Evolutionary conservation across 2,797 vertebrate genomes (phyloP), one percentile per base, ranked within the genome.

Genomic region (Erethizon dorsatum): DNA sequence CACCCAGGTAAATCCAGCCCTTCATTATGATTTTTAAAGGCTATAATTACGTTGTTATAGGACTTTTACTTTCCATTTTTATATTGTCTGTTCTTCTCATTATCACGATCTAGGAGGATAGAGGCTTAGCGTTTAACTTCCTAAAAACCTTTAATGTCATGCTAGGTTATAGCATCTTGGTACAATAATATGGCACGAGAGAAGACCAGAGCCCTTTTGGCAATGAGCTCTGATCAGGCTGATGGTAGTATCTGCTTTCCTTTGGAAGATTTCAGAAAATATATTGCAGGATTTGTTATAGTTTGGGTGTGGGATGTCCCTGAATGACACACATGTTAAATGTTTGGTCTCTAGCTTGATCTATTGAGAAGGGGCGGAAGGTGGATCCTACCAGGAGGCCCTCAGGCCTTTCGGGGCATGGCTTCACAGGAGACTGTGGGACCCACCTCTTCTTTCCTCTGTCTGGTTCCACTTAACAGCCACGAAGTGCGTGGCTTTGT

Each of bases 11-110:
- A 45, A 85, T 28, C 6, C 26, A 73, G 17, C 15, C 77, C 65
- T 79, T 94, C 77, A 86, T 63, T 96, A 54, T 37, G 18, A 65
- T 69, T 91, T 89, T 88, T 90, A 96, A 96, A 63, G 13, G 67
- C 22, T 86, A 41, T 90, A 92, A 82, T 90, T 95, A 92, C 57
- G 69, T 90, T 67, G 57, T 54, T 91, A 22, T 20, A 67, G 11
- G 24, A 80, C 15, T 93, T 96, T 92, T 87, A 71, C 10, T 95
- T 95, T 90, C 45, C 10, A 63, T 56, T 84, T 95, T 57, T 92
- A 4, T 20, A 57, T 54, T 95, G 37, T 56, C 77, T 52, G 17
- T 73, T 90, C 41, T 80, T 92, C 47, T 93, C 69, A 41, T 95
- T 79, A 83, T 71, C 13, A 6, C 57, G 31, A n/a, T 33, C 52